Evolutionary conservation across 2,113 vertebrate species (phyloP).

Genomic region (Antechinus flavipes): DNA sequence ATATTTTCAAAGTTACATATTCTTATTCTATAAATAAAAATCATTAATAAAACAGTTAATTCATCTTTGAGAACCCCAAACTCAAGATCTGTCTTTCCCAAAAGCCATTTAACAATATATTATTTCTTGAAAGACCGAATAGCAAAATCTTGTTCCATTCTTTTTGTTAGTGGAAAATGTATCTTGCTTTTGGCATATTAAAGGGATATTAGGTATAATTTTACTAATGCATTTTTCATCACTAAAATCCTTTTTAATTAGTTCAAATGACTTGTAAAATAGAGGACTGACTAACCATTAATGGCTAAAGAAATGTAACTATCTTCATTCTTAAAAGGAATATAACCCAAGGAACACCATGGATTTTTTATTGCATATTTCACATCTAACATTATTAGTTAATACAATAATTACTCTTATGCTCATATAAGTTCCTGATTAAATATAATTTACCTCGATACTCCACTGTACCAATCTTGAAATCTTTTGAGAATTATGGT

Average conservation of each 20-base stretch:
- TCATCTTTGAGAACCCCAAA: neutral
- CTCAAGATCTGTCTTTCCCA: neutral
- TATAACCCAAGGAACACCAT: neutral
- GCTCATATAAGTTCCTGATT: slow-evolving; percentile 16
- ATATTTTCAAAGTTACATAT: slow-evolving; percentile 5
- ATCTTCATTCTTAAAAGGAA: neutral
- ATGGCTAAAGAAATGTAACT: neutral
- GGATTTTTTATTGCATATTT: slow-evolving; percentile 9
- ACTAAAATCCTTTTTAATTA: neutral
- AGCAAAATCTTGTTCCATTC: neutral
- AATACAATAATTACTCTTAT: slow-evolving; percentile 30
- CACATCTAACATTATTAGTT: slow-evolving; percentile 29
- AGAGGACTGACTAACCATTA: neutral
- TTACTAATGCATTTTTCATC: neutral
- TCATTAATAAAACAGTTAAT: slow-evolving; percentile 40
- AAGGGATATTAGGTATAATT: neutral
- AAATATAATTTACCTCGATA: neutral
- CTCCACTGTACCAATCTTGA: slow-evolving; percentile 16
- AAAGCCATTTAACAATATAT: neutral
- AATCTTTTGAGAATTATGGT: neutral
- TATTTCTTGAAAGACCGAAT: neutral
- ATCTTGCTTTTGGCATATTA: neutral
- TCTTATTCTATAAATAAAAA: neutral
- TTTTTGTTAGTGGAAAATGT: neutral
- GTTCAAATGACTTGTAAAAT: neutral